Base-by-base conservation (phyloP, 2,888 invertebrate species). In the Operophtera brumata region DNA sequence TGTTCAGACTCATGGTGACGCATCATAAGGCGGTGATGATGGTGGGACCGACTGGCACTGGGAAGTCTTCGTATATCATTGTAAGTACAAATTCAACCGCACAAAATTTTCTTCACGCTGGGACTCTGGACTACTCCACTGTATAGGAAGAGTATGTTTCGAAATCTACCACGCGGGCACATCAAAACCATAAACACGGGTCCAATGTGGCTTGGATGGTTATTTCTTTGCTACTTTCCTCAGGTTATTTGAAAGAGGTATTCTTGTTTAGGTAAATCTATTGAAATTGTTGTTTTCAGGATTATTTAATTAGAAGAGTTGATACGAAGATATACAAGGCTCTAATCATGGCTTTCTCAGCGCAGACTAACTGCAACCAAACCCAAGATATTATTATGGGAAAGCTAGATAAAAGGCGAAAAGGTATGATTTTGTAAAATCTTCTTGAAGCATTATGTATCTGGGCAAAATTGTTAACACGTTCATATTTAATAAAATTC, bases 311-410 rank as follows among this genome's bases (percentile, higher is more conserved):
- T 41, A 96, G 94, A 73, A 94, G 93, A 77, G 94, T 96, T 59
- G 94, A 97, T 73, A 93, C 94, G 0, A 92, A 93, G 42, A 79
- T 93, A 0, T 98, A 94, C 75, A 96, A 96, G 71, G 96, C 97
- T 0, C 84, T 97, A 34, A 94, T 97, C 61, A 94, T 98, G 71
- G 97, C 95, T 65, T 98, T 98, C 80, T 97, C 98, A 0, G 97
- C 98, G 0, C 97, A 97, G 88, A 98, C 97, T 0, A 95, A 96
- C 12, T 97, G 97, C 30, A 97, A 96, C 85, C 96, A 97, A 80
- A 97, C 97, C 0, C 98, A 98, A 84, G 96, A 97, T 73, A 96
- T 98, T 49, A 96, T 98, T 41, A 97, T 98, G 97, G 94, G 95
- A 3, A 98, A 97, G 82, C 82, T 98, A 66, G 98, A 98, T 78